Conservation (phyloP, 2,888 invertebrate species). For the Helobdella robusta region DNA sequence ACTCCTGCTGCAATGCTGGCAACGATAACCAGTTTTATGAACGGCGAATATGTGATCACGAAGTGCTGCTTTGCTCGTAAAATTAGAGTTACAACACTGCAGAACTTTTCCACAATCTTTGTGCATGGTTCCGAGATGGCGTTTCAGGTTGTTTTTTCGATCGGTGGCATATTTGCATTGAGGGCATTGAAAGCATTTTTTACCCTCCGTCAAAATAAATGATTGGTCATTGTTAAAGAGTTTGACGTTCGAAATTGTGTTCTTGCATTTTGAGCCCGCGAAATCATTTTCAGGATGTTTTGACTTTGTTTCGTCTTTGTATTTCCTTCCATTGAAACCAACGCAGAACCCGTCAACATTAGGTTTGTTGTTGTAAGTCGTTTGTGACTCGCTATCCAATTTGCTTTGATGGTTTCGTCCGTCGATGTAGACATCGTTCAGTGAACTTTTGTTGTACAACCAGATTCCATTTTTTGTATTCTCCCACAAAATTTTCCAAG, state of each 20-base stretch:
- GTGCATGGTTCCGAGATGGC: constrained; percentile 50
- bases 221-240: background rate
- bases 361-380: no score
- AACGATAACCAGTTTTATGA: constrained; percentile 49
- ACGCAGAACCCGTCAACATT: no score
- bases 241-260: no score
- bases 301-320: no score
- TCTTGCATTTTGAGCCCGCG: no score
- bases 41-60: constrained; percentile 47
- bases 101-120: constrained; percentile 39
- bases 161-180: constrained; percentile 45
- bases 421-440: no score
- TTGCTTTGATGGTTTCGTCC: no score
- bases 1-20: constrained; percentile 36
- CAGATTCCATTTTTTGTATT: constrained; percentile 5
- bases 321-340: no score
- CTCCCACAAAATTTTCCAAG: constrained; percentile 3
- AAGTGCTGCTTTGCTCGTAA: constrained; percentile 48
- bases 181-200: constrained; percentile 39
- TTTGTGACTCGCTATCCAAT: no score
- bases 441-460: background rate
- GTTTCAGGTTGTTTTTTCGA: constrained; percentile 48
- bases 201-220: constrained; percentile 22
- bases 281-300: no score
- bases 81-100: constrained; percentile 46